Percentiles rank a stretch among this genome's conserved stretches.
Conservation (phyloP, 2,113 vertebrate species). For the Ptyas mucosa region DNA sequence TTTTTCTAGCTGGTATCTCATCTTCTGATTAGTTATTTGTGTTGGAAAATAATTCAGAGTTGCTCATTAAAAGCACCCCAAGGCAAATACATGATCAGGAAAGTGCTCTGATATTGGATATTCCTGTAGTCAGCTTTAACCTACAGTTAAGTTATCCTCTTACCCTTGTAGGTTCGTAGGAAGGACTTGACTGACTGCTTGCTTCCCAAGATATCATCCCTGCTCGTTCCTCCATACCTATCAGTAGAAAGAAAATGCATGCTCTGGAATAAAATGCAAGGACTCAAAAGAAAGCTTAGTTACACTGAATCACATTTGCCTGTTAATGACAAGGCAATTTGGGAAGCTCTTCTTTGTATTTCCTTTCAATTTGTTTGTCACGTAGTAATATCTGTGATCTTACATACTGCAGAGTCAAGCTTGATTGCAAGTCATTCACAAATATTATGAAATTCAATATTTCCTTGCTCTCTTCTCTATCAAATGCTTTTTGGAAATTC, state of each 20-base stretch:
- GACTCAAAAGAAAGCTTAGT: not conserved
- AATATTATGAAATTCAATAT: not conserved
- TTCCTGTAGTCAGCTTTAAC: constrained; percentile 10
- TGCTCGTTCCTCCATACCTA: constrained; percentile 94
- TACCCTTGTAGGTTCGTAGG: constrained; percentile 94
- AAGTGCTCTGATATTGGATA: not conserved
- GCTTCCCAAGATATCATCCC: constrained; percentile 87
- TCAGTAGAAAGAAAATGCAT: constrained; percentile 58
- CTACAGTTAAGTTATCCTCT: constrained; percentile 56
- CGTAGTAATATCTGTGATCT: not conserved
- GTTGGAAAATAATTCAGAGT: not conserved
- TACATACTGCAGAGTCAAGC: not conserved
- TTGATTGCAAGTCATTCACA: not conserved
- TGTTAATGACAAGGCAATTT: no score
- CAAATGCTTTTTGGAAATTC: not conserved
- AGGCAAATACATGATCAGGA: not conserved
- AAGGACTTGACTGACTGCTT: constrained; percentile 89
- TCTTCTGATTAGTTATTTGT: not conserved
- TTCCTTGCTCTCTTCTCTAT: not conserved
- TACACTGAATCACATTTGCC: not conserved
- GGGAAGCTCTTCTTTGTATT: not conserved
- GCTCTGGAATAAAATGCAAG: not conserved
- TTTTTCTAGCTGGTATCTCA: not conserved
- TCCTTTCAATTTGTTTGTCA: not conserved
- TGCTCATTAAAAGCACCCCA: not conserved